Conservation (phyloP, 2,113 vertebrate genomes). For the Pogona vitticeps region DNA sequence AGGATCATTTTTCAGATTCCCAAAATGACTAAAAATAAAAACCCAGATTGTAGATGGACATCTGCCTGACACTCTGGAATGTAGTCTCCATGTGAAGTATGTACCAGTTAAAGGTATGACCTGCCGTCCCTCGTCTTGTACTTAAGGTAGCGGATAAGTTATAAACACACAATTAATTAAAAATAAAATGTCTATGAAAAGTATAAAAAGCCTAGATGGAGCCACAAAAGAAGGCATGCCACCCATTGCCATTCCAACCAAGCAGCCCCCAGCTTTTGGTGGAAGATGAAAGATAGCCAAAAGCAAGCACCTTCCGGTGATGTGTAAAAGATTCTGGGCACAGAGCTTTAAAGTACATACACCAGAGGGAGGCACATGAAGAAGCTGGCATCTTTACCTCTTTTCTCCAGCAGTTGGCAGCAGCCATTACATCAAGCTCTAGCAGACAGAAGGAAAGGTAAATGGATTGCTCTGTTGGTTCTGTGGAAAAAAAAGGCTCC, state of each 20-base stretch:
- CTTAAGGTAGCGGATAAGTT: not conserved
- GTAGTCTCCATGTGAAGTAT: not conserved
- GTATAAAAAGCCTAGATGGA: too few relatives aligned
- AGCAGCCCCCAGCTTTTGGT: not conserved
- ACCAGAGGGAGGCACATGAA: too few relatives aligned
- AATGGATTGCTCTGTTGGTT: not conserved
- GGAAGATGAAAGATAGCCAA: too few relatives aligned
- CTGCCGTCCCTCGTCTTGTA: not conserved
- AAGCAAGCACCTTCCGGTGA: not conserved
- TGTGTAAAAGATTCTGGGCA: not conserved
- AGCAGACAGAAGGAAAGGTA: not conserved
- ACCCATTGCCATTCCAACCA: not conserved
- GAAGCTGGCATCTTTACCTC: not conserved
- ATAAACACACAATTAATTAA: not conserved
- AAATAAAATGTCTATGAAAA: not conserved
- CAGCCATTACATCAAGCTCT: not conserved
- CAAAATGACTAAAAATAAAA: not conserved
- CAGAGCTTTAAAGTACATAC: too few relatives aligned
- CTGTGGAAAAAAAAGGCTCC: too few relatives aligned
- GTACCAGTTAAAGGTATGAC: not conserved
- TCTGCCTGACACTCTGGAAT: too few relatives aligned
- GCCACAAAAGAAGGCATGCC: not conserved
- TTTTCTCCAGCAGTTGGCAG: too few relatives aligned
- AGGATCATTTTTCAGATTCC: not conserved
- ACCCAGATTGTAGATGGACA: too few relatives aligned